A percentile compares a stretch with the other conserved stretches of the same genome.
These are phyloP conservation scores for Tadarida brasiliensis DNA, from an alignment of 2,797 vertebrate genomes.

Conservation along the genomic window DNA sequence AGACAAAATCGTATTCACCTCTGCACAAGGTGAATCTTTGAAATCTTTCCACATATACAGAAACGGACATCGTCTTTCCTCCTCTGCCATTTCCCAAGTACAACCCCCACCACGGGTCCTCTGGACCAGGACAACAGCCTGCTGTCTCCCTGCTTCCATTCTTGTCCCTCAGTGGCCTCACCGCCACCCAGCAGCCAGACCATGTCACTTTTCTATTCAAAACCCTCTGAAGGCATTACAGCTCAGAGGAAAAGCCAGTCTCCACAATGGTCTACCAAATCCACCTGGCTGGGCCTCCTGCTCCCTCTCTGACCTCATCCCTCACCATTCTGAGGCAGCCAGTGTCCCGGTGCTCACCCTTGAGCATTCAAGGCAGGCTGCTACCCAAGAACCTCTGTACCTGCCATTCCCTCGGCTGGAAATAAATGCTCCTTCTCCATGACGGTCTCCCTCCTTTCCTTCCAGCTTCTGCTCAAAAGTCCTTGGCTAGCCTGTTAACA, in stretches of 20 bases:
- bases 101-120: fast-evolving
- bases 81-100: neutral
- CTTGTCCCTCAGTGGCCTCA: neutral
- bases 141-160: neutral
- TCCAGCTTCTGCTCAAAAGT: neutral
- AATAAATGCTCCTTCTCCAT: neutral
- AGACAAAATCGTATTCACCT: neutral
- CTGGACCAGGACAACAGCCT: neutral
- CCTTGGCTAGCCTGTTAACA: neutral
- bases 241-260: neutral
- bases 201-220: neutral
- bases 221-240: neutral
- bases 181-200: neutral
- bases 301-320: neutral
- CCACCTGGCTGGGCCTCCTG: neutral
- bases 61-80: neutral
- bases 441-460: neutral
- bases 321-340: neutral
- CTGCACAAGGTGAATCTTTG: neutral
- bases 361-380: neutral
- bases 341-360: fast-evolving
- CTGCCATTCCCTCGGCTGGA: fast-evolving
- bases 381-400: fast-evolving
- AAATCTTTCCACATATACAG: neutral
- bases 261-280: neutral